A percentile compares a stretch with the other conserved stretches of the same genome.
Evolutionary conservation across 1,140 invertebrate species (phyloP).

Genomic region (Nasonia vitripennis): DNA sequence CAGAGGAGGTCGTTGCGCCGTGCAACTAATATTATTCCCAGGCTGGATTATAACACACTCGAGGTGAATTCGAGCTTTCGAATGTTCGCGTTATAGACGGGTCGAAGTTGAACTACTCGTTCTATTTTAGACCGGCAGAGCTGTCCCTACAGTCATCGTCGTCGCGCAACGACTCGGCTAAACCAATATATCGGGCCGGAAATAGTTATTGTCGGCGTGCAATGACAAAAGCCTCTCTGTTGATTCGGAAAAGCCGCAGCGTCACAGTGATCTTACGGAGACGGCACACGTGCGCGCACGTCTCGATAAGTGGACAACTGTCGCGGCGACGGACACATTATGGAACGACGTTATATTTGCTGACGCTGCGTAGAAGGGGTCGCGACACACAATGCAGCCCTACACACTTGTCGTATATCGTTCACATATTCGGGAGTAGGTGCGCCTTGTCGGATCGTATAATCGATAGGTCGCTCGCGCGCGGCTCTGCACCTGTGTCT

Average conservation of each 20-base stretch:
- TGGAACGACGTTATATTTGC: background rate
- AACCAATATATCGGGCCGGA: no score
- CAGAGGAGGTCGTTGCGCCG: background rate
- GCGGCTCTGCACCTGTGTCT: slow-evolving; percentile 16
- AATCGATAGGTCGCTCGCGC: slow-evolving; percentile 1
- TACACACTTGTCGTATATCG: background rate
- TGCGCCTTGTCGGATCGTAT: slow-evolving; percentile 5
- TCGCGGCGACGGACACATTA: slow-evolving; percentile 7
- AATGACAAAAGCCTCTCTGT: background rate
- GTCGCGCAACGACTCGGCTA: no score
- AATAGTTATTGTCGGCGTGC: background rate
- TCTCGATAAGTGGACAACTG: slow-evolving; percentile 32
- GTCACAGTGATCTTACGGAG: background rate
- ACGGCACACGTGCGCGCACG: slow-evolving; percentile 15
- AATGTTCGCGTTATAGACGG: background rate
- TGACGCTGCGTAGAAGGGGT: background rate
- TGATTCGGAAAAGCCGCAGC: slow-evolving; percentile 2
- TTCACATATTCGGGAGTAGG: background rate
- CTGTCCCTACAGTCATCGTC: background rate
- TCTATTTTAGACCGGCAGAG: background rate
- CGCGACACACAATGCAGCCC: background rate
- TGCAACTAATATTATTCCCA: background rate
- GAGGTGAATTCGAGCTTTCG: background rate
- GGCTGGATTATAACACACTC: background rate
- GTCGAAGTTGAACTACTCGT: background rate